These are phyloP conservation scores for Sesamia inferens DNA, from an alignment of 2,888 invertebrate species.

Conservation along the genomic window DNA sequence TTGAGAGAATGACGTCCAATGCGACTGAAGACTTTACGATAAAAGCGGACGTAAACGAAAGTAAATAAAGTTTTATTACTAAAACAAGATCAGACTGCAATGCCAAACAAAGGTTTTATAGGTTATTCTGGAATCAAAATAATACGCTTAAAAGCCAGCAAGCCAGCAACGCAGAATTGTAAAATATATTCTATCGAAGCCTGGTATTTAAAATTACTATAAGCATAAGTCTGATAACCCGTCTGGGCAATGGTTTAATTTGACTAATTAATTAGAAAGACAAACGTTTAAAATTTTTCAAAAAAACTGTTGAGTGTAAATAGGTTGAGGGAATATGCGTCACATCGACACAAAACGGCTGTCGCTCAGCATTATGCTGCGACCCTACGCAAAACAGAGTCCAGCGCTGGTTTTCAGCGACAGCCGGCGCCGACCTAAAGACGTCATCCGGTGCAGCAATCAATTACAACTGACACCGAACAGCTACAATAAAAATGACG, in stretches of 20 bases:
- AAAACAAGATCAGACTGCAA: slow-evolving; percentile 34
- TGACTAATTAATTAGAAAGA: too few relatives aligned
- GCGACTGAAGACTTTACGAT: slow-evolving; percentile 19
- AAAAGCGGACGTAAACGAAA: slow-evolving; percentile 15
- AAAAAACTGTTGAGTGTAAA: too few relatives aligned
- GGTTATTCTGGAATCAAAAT: background rate
- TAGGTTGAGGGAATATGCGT: too few relatives aligned
- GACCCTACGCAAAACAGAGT: too few relatives aligned
- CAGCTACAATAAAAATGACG: too few relatives aligned
- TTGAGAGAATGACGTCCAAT: slow-evolving; percentile 6
- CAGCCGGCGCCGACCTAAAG: too few relatives aligned
- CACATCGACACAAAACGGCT: too few relatives aligned
- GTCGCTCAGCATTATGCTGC: too few relatives aligned
- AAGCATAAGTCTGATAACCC: background rate
- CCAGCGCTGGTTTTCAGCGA: too few relatives aligned
- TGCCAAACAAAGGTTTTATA: slow-evolving; percentile 5
- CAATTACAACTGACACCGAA: too few relatives aligned
- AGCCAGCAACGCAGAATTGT: background rate
- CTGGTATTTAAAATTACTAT: background rate
- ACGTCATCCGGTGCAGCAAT: too few relatives aligned
- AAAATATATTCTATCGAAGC: background rate
- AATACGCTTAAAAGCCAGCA: background rate
- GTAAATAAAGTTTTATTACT: slow-evolving; percentile 37
- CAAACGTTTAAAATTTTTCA: too few relatives aligned
- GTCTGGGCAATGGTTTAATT: background rate